Base-by-base conservation (phyloP, 2,888 invertebrate genomes). In the Chorisops tibialis region DNA sequence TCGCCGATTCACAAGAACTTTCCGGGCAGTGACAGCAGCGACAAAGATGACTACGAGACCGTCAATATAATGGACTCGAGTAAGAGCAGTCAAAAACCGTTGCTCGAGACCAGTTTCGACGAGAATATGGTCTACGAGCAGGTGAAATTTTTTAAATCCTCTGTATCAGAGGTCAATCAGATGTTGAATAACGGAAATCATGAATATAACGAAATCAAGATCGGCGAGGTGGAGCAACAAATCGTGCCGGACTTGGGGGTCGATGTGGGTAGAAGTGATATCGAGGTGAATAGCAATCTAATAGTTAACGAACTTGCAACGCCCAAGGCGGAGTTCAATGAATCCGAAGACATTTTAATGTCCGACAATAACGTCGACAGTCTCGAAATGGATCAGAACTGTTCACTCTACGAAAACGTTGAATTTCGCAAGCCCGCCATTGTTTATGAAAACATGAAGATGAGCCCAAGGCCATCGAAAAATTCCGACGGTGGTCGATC, bases 81-180 rank as follows among this genome's bases (percentile, higher is more conserved):
- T 21, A 35, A n/a, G 38, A 43, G 39, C 18, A 39, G 38, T 38
- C 51, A 50, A 11, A 71, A 73, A 21, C 68, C 82, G 1, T 76
- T 83, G 37, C 68, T 85, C 64, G 84, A 85, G 73, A 83, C 84
- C 0, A 81, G 84, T 6, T 81, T 84, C 66, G 83, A 84, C 66
- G 79, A 79, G 66, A 70, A 76, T 45, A 76, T 74, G 50, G 85
- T 89, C 0, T 90, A 90, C 70, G 88, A 88, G 68, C 84, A 89
- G 80, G 89, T 90, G 0, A 89, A 89, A 69, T 86, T 88, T 72
- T 87, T 89, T 68, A 81, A 85, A 41, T 81, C 86, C 68, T 88
- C 87, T 19, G 85, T 89, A 41, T 85, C 87, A 47, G 89, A 89
- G 75, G 87, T 89, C 0, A 90, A 90, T 71, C 85, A 82, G 19